These are phyloP conservation scores for Dasypogon diadema DNA, from an alignment of 2,888 invertebrate genomes.

Conservation along the genomic window DNA sequence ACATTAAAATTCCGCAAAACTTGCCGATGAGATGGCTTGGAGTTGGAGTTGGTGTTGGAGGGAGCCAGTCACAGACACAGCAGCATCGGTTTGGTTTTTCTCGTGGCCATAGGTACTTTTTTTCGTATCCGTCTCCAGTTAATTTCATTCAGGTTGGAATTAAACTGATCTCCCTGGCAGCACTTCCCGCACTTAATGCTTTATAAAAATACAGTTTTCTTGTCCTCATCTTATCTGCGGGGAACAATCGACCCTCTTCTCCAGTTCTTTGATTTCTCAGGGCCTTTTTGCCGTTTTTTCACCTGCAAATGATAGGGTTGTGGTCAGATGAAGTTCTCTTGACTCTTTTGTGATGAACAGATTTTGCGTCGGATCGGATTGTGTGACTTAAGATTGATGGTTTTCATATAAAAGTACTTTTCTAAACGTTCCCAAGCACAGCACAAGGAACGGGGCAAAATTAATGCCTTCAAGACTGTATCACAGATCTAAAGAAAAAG, in stretches of 20 bases:
- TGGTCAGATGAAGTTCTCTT: not conserved
- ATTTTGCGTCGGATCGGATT: too few relatives aligned
- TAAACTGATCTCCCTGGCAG: not conserved
- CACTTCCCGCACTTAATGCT: not conserved
- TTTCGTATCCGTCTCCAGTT: not conserved
- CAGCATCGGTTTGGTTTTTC: not conserved
- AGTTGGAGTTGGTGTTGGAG: too few relatives aligned
- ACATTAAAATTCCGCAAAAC: conserved; percentile 9
- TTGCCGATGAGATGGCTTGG: not conserved
- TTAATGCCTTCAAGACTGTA: too few relatives aligned
- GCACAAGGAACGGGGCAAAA: too few relatives aligned
- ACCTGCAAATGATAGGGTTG: conserved; percentile 10
- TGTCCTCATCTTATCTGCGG: not conserved
- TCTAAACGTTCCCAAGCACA: too few relatives aligned
- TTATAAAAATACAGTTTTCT: not conserved
- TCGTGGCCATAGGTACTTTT: not conserved
- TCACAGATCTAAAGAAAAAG: not conserved
- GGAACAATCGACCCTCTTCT: too few relatives aligned
- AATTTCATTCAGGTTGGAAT: not conserved
- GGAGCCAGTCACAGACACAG: too few relatives aligned
- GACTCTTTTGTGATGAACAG: too few relatives aligned
- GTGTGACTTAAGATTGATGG: too few relatives aligned
- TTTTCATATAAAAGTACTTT: too few relatives aligned
- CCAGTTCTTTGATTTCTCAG: not conserved
- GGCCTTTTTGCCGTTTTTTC: not conserved